Conservation (phyloP, 2,888 invertebrate species). For the Carpatolechia fugitivella region DNA sequence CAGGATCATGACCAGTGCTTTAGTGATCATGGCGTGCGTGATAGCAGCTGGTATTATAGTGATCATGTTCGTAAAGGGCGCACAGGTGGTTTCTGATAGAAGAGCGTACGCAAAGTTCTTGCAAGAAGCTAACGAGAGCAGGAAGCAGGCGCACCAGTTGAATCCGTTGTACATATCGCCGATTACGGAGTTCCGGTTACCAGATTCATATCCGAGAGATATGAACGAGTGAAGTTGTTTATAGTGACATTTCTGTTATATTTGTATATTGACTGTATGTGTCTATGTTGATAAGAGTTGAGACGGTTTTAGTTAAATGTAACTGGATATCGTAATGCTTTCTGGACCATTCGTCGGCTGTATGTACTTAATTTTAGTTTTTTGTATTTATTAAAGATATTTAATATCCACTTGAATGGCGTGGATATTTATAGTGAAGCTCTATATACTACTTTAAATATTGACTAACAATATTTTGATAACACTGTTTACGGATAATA, state of each 20-base stretch:
- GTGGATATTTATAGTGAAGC: too few relatives aligned
- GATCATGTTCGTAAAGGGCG: conserved; percentile 59
- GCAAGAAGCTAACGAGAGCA: conserved; percentile 62
- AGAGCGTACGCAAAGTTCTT: conserved; percentile 76
- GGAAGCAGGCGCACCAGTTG: conserved; percentile 57
- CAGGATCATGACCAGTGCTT: conserved; percentile 49
- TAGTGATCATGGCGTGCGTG: conserved; percentile 65
- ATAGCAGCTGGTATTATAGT: conserved; percentile 66
- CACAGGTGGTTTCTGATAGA: conserved; percentile 69
- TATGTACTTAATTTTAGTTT: too few relatives aligned
- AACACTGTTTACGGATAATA: too few relatives aligned
- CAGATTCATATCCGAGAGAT: conserved; percentile 69
- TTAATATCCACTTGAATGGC: too few relatives aligned
- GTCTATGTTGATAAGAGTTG: neutral
- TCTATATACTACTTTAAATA: too few relatives aligned
- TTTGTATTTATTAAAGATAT: too few relatives aligned
- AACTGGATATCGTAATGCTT: too few relatives aligned
- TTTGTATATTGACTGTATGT: neutral
- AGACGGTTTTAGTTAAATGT: too few relatives aligned
- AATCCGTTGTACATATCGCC: conserved; percentile 84
- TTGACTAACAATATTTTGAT: too few relatives aligned
- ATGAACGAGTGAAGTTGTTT: conserved; percentile 38
- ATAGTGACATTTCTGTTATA: neutral
- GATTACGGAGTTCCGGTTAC: conserved; percentile 75
- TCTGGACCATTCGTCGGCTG: too few relatives aligned